Conservation (phyloP, 1,140 invertebrate species). For the Dinoponera quadriceps region DNA sequence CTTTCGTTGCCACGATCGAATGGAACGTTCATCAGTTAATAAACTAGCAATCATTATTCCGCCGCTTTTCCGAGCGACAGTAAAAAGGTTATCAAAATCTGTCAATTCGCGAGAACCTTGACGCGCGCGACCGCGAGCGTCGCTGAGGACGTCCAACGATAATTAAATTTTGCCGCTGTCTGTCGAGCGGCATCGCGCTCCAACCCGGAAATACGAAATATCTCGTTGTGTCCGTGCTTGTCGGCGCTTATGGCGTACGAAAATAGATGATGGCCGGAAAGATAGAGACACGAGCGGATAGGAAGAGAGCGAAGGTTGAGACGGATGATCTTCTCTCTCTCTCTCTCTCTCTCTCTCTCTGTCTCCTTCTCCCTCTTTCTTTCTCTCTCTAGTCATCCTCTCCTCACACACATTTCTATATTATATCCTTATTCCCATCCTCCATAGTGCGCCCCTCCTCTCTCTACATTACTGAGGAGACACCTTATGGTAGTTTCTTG, state of each 20-base stretch:
- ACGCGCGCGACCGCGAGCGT: neutral
- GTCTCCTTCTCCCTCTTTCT: neutral
- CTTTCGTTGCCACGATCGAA: neutral
- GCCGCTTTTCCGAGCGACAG: neutral
- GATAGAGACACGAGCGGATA: constrained; percentile 53
- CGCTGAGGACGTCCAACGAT: constrained; percentile 16
- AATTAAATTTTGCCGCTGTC: constrained; percentile 46
- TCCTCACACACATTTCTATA: constrained; percentile 15
- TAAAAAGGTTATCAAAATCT: constrained; percentile 35
- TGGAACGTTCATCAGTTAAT: neutral
- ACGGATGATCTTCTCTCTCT: neutral
- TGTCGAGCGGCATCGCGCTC: constrained; percentile 3
- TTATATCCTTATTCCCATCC: constrained; percentile 57
- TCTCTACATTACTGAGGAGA: constrained; percentile 4
- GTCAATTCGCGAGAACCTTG: constrained; percentile 18
- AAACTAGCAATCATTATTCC: neutral
- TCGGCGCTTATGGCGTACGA: constrained; percentile 54
- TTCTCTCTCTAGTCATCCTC: neutral
- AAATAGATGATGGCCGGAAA: constrained; percentile 58
- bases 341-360: neutral
- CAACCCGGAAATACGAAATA: constrained; percentile 38
- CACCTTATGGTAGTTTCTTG: constrained; percentile 42
- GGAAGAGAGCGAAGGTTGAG: constrained; percentile 46
- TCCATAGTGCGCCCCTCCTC: neutral
- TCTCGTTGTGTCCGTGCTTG: constrained; percentile 45